Evolutionary conservation across 2,888 invertebrate species (phyloP).

Genomic region (Zonitis immaculata): DNA sequence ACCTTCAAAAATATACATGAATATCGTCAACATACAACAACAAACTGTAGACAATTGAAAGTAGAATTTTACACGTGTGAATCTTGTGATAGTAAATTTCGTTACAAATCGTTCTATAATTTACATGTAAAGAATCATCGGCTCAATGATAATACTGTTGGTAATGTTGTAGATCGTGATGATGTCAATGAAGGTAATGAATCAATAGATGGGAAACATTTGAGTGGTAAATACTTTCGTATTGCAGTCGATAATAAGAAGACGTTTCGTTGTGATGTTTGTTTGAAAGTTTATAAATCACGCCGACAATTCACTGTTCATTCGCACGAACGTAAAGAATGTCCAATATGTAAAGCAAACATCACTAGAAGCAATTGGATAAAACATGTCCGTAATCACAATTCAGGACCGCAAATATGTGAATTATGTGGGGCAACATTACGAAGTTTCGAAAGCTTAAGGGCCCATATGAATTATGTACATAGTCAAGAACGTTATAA

Average conservation of each 20-base stretch:
- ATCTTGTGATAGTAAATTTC: constrained; percentile 5
- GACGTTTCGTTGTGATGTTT: neutral
- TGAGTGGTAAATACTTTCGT: constrained; percentile 11
- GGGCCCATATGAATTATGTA: constrained; percentile 6
- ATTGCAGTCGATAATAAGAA: neutral
- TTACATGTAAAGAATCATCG: constrained; percentile 4
- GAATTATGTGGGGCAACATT: constrained; percentile 36
- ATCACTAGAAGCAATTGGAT: constrained; percentile 33
- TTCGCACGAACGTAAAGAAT: constrained; percentile 33
- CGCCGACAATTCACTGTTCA: constrained; percentile 22
- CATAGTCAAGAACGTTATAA: constrained; percentile 42
- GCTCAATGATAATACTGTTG: neutral
- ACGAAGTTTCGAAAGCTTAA: neutral
- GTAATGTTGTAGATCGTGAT: neutral
- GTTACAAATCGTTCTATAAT: constrained; percentile 8
- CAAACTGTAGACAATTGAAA: neutral
- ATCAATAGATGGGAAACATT: neutral
- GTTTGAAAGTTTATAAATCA: neutral
- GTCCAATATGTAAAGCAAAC: constrained; percentile 33
- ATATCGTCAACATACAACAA: constrained; percentile 2
- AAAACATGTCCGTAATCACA: constrained; percentile 35
- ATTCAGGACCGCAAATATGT: constrained; percentile 32
- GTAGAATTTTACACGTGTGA: neutral
- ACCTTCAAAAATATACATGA: neutral
- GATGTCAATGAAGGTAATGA: neutral